Base-by-base conservation (phyloP, 2,797 vertebrate species). In the Crenuchus spilurus region DNA sequence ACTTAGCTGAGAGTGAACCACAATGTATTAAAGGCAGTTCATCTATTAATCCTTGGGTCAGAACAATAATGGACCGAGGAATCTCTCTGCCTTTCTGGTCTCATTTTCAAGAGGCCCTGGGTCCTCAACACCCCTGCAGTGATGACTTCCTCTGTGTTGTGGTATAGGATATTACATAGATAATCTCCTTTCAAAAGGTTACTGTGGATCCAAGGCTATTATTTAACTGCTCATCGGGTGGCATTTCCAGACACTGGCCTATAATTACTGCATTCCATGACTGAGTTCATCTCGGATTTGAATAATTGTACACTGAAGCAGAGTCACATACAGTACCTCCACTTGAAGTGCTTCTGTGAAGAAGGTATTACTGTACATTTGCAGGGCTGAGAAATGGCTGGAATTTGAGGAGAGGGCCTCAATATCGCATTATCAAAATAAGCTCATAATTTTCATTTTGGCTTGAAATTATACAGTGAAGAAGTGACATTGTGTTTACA, bases 231-330 rank as follows among this genome's bases (percentile, higher is more conserved):
- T 87, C 79, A 83, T 84, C 77, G 76, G 77, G 75, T 90, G 87
- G 80, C 87, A 88, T 88, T 90, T 88, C 62, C 79, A 88, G 82
- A 72, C 79, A 82, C 79, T 80, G 77, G 74, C 84, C 84, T 86
- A 44, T 89, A 90, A 91, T 90, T 88, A 90, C 84, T 87, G 78
- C 82, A 84, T 88, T 90, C 82, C 82, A 83, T 75, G 86, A 85
- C 81, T 85, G 82, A 80, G 82, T 88, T 89, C 78, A 79, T 79
- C 77, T 82, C 60, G 81, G 81, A 89, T 89, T 90, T 91, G 68
- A 89, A 87, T 88, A 89, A 91, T 89, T 86, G 85, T 86, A 83
- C 75, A 76, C 62, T 80, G 84, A 87, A 84, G 81, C 78, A 65
- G 80, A 78, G 80, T 62, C 76, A 75, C 80, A 82, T 55, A 77